phyloP scores from a whole-genome alignment of 2,113 vertebrate genomes.

The Mellivora capensis region DNA sequence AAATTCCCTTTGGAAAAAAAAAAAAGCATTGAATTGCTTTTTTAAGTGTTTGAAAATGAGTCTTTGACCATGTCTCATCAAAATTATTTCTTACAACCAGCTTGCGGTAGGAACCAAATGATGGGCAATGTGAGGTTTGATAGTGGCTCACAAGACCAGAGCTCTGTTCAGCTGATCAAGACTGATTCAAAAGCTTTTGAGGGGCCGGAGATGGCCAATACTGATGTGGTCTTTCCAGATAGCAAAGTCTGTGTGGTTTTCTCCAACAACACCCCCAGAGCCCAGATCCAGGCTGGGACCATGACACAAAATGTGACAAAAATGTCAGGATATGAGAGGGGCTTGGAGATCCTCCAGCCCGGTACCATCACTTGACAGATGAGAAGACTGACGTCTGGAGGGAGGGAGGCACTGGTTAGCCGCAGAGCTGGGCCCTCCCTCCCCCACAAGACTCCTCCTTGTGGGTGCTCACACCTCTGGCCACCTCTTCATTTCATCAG shows the following conservation, averaged over 20 bases:
- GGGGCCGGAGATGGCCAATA: accelerated
- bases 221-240: not conserved
- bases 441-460: not conserved
- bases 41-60: not conserved
- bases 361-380: not conserved
- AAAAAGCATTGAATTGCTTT: not conserved
- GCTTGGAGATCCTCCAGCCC: not conserved
- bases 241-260: not conserved
- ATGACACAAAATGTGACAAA: not conserved
- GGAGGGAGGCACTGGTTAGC: not conserved
- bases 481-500: not conserved
- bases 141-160: not conserved
- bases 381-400: not conserved
- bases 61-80: not conserved
- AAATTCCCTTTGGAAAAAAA: not conserved
- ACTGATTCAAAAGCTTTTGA: too few species aligned
- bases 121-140: not conserved
- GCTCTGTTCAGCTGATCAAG: not conserved
- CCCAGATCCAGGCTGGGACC: not conserved
- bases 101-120: not conserved
- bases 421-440: accelerated
- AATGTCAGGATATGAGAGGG: not conserved
- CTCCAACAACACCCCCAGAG: not conserved
- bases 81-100: not conserved
- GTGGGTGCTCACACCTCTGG: not conserved